phyloP scores from a whole-genome alignment of 2,888 invertebrate species.

The Fabriciana adippe region DNA sequence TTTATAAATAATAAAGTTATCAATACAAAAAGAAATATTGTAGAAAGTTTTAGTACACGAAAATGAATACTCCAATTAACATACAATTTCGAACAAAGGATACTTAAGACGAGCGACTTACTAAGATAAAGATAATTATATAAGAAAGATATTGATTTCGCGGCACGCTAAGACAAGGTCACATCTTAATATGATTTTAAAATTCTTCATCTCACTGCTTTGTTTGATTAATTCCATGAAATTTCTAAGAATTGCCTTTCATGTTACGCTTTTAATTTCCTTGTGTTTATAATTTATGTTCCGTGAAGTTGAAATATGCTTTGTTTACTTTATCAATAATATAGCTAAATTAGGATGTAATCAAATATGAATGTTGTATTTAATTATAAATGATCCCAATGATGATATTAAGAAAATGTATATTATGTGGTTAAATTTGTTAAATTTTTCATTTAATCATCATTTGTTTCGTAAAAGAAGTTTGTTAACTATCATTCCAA shows the following conservation, averaged over 20 bases:
- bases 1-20: not conserved
- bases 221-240: constrained; percentile 43
- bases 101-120: constrained; percentile 11
- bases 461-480: constrained; percentile 22
- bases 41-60: not conserved
- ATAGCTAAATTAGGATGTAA: not conserved
- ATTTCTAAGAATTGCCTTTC: constrained; percentile 1
- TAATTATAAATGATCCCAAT: no score
- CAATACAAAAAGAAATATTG: not conserved
- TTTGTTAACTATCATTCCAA: constrained; percentile 17
- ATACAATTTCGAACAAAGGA: constrained; percentile 9
- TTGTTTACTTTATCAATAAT: not conserved
- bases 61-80: constrained; percentile 7
- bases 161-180: constrained; percentile 52
- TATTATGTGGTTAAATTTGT: not conserved
- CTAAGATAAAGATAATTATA: constrained; percentile 23
- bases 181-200: constrained; percentile 50
- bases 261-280: constrained; percentile 3
- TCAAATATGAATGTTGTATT: no score
- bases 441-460: not conserved
- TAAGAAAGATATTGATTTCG: constrained; percentile 41
- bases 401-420: no score
- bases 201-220: constrained; percentile 47
- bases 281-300: constrained; percentile 5
- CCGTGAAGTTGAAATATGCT: not conserved